Evolutionary conservation across 2,888 invertebrate species (phyloP).

Genomic region (Microplitis manilae): DNA sequence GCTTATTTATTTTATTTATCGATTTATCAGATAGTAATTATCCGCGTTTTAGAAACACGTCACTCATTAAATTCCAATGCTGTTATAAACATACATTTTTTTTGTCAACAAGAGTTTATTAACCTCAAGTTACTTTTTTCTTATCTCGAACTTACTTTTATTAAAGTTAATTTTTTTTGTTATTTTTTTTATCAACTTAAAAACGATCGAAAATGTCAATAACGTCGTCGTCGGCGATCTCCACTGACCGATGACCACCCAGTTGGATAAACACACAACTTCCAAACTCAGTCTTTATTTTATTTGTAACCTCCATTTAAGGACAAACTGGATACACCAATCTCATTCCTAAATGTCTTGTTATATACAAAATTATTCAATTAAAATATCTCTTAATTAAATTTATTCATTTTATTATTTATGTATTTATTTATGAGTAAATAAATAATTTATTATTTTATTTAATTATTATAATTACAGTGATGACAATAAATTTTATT

Average conservation of each 20-base stretch:
- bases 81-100: neutral
- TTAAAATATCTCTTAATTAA: neutral
- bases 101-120: slow-evolving; percentile 19
- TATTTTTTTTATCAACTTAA: slow-evolving; percentile 9
- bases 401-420: neutral
- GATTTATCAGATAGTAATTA: neutral
- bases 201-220: slow-evolving; percentile 33
- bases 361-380: slow-evolving; percentile 5
- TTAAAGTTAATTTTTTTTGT: neutral
- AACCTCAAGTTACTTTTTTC: slow-evolving; percentile 1
- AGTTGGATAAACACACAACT: neutral
- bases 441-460: no score
- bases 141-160: neutral
- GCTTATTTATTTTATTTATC: neutral
- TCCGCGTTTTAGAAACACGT: neutral
- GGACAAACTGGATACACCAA: slow-evolving; percentile 23
- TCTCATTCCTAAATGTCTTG: neutral
- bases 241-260: slow-evolving; percentile 33
- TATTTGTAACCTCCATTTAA: slow-evolving; percentile 18
- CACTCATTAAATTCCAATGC: neutral
- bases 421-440: neutral
- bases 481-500: neutral
- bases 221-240: slow-evolving; percentile 22
- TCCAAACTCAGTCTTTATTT: slow-evolving; percentile 3
- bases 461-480: no score